A percentile compares a stretch with the other conserved stretches of the same genome.
Conservation (phyloP, 2,113 vertebrate species). For the Channa maculata region DNA sequence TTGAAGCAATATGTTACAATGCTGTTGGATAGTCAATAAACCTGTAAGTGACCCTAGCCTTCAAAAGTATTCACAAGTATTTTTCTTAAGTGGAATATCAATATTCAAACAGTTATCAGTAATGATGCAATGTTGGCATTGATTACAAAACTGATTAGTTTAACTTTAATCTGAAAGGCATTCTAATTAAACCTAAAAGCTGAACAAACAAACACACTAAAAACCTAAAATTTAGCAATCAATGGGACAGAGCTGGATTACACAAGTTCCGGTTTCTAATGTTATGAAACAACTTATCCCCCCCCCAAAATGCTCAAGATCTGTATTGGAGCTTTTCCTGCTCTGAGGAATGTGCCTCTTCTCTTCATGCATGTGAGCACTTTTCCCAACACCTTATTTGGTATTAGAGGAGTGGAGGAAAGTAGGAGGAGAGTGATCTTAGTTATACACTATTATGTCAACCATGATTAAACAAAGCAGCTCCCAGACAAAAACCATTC, state of each 20-base stretch:
- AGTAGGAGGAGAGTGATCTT: slow-evolving; percentile 73
- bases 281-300: slow-evolving; percentile 24
- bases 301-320: slow-evolving; percentile 38
- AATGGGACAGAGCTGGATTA: slow-evolving; percentile 17
- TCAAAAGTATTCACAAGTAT: background rate
- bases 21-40: slow-evolving; percentile 2
- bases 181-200: background rate
- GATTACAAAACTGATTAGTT: background rate
- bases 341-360: slow-evolving; percentile 83
- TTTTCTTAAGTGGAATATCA: background rate
- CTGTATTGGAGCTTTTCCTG: slow-evolving; percentile 74
- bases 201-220: slow-evolving; percentile 1
- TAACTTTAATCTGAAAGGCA: slow-evolving; percentile 4
- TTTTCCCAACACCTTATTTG: slow-evolving; percentile 86
- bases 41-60: background rate
- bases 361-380: slow-evolving; percentile 68
- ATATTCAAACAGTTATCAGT: background rate
- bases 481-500: slow-evolving; percentile 53
- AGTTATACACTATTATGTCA: slow-evolving; percentile 76
- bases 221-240: background rate
- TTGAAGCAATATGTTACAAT: slow-evolving; percentile 29
- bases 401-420: slow-evolving; percentile 80
- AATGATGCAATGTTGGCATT: slow-evolving; percentile 7
- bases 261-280: slow-evolving; percentile 38
- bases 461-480: slow-evolving; percentile 77